Percentiles rank a stretch among this genome's conserved stretches.
Evolutionary conservation across 2,888 invertebrate species (phyloP).

Genomic region (Agonopterix subpropinquella): DNA sequence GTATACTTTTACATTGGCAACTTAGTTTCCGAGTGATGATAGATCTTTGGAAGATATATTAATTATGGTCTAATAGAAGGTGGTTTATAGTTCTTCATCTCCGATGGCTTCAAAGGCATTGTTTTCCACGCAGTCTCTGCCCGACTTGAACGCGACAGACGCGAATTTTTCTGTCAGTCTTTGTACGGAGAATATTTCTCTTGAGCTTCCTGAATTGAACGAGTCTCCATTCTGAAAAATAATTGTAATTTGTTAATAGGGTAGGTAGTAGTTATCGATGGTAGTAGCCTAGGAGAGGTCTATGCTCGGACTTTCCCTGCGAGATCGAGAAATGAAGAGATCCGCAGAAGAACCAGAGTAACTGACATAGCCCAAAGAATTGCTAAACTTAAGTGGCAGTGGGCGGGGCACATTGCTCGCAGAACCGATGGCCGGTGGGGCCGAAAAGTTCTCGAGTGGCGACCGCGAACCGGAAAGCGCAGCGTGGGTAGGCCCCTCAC

Average conservation of each 20-base stretch:
- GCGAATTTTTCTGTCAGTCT: slow-evolving; percentile 83
- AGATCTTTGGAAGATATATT: slow-evolving; percentile 36
- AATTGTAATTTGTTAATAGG: not conserved
- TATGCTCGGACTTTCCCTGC: too few species aligned
- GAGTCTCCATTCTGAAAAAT: slow-evolving; percentile 75
- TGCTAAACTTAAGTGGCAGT: too few species aligned
- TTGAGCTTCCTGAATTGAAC: slow-evolving; percentile 65
- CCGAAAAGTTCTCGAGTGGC: too few species aligned
- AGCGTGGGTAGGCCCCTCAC: too few species aligned
- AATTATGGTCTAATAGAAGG: not conserved
- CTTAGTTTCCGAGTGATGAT: slow-evolving; percentile 28
- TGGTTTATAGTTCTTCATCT: slow-evolving; percentile 88
- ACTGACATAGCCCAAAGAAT: too few species aligned
- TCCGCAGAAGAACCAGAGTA: too few species aligned
- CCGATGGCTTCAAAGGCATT: slow-evolving; percentile 97
- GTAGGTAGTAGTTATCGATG: too few species aligned
- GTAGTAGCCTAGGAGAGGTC: too few species aligned
- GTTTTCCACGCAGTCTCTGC: slow-evolving; percentile 87
- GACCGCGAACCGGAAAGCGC: too few species aligned
- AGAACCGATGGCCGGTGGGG: too few species aligned
- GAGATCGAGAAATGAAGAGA: too few species aligned
- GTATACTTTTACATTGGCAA: slow-evolving; percentile 49
- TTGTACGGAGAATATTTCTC: slow-evolving; percentile 84
- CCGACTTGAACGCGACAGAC: slow-evolving; percentile 82
- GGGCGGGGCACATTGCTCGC: too few species aligned